Evolutionary conservation across 2,113 vertebrate genomes (phyloP).

Genomic region (Pseudopipra pipra): DNA sequence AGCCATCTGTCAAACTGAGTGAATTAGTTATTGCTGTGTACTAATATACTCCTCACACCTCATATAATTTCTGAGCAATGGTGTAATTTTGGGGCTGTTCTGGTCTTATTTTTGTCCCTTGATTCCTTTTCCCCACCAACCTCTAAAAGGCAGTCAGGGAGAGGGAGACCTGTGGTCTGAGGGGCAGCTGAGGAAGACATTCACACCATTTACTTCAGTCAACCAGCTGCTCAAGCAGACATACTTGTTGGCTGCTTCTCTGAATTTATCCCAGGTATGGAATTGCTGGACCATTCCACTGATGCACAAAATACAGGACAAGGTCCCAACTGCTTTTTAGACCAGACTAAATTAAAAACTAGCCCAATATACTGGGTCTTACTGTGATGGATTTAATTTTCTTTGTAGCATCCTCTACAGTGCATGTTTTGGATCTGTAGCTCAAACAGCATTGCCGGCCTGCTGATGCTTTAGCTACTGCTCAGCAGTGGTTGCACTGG

Average conservation of each 20-base stretch:
- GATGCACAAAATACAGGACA: background rate
- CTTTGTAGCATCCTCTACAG: accelerated
- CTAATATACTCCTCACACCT: background rate
- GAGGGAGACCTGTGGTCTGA: background rate
- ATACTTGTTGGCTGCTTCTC: background rate
- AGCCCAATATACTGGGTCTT: background rate
- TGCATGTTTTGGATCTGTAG: background rate
- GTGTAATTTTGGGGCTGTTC: background rate
- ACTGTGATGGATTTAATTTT: background rate
- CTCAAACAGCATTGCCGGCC: accelerated
- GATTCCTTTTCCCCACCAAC: background rate
- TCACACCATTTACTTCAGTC: background rate
- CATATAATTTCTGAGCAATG: background rate
- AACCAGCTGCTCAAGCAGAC: background rate
- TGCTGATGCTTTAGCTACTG: accelerated
- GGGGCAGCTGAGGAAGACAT: background rate
- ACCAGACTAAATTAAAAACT: background rate
- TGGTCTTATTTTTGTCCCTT: background rate
- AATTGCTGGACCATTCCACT: background rate
- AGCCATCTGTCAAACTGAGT: background rate
- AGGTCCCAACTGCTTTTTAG: background rate
- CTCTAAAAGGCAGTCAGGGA: background rate
- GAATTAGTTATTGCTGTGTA: background rate
- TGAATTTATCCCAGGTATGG: background rate
- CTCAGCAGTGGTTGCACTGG: background rate